phyloP scores from a whole-genome alignment of 2,888 invertebrate genomes.

The Molorchus minor region DNA sequence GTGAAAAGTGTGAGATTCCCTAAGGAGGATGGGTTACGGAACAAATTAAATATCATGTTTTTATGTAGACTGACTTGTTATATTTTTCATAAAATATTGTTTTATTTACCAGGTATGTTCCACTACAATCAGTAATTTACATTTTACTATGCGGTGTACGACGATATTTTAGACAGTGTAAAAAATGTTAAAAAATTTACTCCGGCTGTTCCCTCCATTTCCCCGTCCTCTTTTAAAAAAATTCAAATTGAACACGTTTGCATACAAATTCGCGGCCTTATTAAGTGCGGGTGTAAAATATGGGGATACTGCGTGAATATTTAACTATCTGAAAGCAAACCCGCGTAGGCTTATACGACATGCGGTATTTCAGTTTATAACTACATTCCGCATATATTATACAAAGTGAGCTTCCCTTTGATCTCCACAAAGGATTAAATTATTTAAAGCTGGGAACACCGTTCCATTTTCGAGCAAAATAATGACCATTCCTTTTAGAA shows the following conservation, averaged over 20 bases:
- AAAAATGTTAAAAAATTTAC: no score
- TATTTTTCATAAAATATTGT: no score
- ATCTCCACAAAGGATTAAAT: slow-evolving; percentile 57
- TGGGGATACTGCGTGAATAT: slow-evolving; percentile 48
- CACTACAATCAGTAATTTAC: no score
- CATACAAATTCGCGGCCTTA: slow-evolving; percentile 25
- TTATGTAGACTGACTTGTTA: no score
- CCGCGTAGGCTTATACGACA: slow-evolving; percentile 39
- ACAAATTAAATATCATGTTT: no score
- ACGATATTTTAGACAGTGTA: no score
- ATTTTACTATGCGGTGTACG: no score
- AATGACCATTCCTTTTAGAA: no score
- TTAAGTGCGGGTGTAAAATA: slow-evolving; percentile 32
- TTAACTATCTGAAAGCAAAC: slow-evolving; percentile 52
- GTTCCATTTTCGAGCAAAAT: slow-evolving; percentile 28
- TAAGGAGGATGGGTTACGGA: no score
- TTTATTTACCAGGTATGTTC: no score
- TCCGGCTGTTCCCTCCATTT: not conserved
- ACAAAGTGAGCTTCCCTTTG: slow-evolving; percentile 57
- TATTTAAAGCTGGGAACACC: slow-evolving; percentile 35
- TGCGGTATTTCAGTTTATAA: slow-evolving; percentile 48
- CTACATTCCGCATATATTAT: slow-evolving; percentile 57
- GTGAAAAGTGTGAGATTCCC: no score
- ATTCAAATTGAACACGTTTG: slow-evolving; percentile 26
- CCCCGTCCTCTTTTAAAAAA: slow-evolving; percentile 1